Evolutionary conservation across 2,113 vertebrate species (phyloP).

Genomic region (Caranx ignobilis): DNA sequence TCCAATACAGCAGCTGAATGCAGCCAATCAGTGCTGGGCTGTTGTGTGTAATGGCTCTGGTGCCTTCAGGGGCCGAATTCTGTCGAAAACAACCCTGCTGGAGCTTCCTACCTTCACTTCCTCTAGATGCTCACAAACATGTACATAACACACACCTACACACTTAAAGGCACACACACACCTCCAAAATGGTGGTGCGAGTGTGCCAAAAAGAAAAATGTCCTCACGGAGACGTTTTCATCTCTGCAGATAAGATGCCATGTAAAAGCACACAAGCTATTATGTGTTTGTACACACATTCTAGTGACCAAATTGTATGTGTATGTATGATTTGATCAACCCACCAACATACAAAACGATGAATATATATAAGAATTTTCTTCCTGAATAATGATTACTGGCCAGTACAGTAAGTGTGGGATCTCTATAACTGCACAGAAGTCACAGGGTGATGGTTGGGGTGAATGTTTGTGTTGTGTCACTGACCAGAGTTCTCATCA

Average conservation of each 20-base stretch:
- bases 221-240: neutral
- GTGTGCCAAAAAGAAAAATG: neutral
- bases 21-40: constrained; percentile 79
- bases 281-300: constrained; percentile 8
- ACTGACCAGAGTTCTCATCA: constrained; percentile 94
- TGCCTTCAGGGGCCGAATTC: constrained; percentile 71
- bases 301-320: neutral
- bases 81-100: constrained; percentile 58
- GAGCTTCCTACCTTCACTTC: constrained; percentile 61
- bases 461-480: neutral
- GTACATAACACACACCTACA: constrained; percentile 30
- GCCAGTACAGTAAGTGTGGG: neutral
- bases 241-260: neutral
- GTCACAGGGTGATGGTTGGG: neutral
- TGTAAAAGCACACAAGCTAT: neutral
- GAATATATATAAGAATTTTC: neutral
- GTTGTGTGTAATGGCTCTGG: constrained; percentile 78
- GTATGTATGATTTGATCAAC: neutral
- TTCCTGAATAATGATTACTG: neutral
- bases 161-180: constrained; percentile 10
- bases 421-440: neutral
- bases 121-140: constrained; percentile 45
- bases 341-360: neutral
- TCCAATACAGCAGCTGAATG: constrained; percentile 81
- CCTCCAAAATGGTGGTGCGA: constrained; percentile 21